Evolutionary conservation across 2,113 vertebrate genomes (phyloP), one percentile per base, ranked within the genome.

Genomic region (Tragelaphus imberbis): DNA sequence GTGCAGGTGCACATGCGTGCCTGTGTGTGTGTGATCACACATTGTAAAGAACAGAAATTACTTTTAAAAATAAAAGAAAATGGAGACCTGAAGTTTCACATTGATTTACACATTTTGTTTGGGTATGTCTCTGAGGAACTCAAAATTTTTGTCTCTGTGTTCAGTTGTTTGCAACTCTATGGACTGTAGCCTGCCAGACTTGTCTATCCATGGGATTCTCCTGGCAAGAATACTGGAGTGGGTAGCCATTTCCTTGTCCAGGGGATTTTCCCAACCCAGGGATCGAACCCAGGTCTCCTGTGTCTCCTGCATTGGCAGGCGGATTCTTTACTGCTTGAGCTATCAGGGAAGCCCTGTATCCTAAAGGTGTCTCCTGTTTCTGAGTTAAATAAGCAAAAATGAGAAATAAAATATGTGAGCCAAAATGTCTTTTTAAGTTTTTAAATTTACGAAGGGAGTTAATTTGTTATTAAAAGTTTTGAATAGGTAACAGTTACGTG

Each of bases 11-110:
- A 80, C 5, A 0, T 27, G 23, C 3, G 0, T 2, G 23, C 56
- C 14, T 63, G 7, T 94, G 53, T 65, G 81, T 25, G 61, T 87
- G 71, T 93, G 93, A 93, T 49, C 88, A 71, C 61, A 94, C 77
- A 92, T 94, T 95, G 58, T 97, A 97, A 92, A 91, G 94, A 95
- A 97, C 17, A 95, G 71, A 95, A 88, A 91, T 95, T 91, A 97
- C 94, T 93, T 96, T 55, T 40, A 95, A 95, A 93, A 95, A 97
- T 96, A 97, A 97, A 97, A 89, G 79, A 87, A 95, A 98, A 97
- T 81, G 40, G 63, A 97, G 33, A 92, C 44, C n/a, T 47, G 12
- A 21, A 77, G 53, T 90, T 97, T 96, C 82, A 82, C 36, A 61
- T 55, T 75, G 49, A 96, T 84, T 84, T 90, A 90, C 49, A 84